Evolutionary conservation across 37 sponge, comb jelly and placozoan species (phyloP).

Genomic region (Aplysina aerophoba): DNA sequence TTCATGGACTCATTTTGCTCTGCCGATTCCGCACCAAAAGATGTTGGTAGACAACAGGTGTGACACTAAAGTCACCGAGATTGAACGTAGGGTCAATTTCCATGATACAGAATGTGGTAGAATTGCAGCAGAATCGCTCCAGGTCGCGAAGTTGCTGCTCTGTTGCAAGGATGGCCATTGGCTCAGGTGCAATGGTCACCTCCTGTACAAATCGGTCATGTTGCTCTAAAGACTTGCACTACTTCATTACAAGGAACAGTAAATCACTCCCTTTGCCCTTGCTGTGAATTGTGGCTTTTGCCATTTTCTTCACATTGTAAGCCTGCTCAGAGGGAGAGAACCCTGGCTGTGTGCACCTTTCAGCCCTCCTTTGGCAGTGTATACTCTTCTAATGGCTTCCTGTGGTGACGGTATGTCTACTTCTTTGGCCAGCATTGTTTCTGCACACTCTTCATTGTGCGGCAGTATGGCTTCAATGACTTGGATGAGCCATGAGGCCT

Average conservation of each 20-base stretch:
- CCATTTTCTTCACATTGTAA: conserved; percentile 22
- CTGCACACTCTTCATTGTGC: conserved; percentile 31
- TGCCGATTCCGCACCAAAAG: conserved; percentile 29
- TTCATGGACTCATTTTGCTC: conserved; percentile 26
- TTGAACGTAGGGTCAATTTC: conserved; percentile 48
- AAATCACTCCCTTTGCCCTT: conserved; percentile 24
- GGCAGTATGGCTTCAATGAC: not conserved
- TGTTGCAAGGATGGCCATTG: conserved; percentile 23
- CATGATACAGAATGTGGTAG: not conserved
- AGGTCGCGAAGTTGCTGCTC: conserved; percentile 41
- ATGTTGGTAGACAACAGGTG: conserved; percentile 38
- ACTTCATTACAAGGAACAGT: conserved; percentile 1
- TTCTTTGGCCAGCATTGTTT: conserved; percentile 5
- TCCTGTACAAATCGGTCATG: conserved; percentile 38
- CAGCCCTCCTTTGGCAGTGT: conserved; percentile 30
- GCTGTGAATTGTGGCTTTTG: not conserved
- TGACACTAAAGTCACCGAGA: conserved; percentile 52
- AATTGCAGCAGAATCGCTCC: conserved; percentile 32
- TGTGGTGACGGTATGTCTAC: conserved; percentile 17
- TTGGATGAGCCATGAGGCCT: conserved; percentile 31
- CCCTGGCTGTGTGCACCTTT: conserved; percentile 18
- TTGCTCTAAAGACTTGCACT: conserved; percentile 10
- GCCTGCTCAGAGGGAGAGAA: conserved; percentile 32
- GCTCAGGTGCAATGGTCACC: conserved; percentile 52
- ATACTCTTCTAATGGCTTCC: conserved; percentile 24